Evolutionary conservation across 2,888 invertebrate species (phyloP), one percentile per base, ranked within the genome.

Genomic region (Nowickia ferox): DNA sequence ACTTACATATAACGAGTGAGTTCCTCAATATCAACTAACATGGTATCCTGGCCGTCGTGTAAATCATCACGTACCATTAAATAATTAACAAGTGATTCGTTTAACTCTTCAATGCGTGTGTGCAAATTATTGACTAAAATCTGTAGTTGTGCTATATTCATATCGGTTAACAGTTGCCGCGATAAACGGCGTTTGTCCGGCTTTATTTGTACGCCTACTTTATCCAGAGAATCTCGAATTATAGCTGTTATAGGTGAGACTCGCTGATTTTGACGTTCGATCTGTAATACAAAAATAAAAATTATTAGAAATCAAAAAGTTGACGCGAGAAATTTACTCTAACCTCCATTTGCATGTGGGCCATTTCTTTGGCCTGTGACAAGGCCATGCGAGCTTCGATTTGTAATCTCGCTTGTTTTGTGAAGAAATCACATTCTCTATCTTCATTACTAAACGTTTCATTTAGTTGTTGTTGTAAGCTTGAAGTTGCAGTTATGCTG

Each of bases 21-120:
- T 93, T 99, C 98, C 93, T 99, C 98, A 90, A 99, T 98, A 92
- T 99, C 98, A 51, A 98, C 98, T 88, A 98, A 95, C 96, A 98
- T 98, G 55, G 98, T 98, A 93, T 99, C 99, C 93, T 99, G 98
- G 88, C 97, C 97, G 98, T 99, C 98, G 93, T 98, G 98, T 68
- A 98, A 94, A 93, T 98, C 98, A 93, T 99, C 99, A 88, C 98
- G 94, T 90, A 97, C 97, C 95, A 98, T 96, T 89, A 99, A 93
- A 92, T 97, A 95, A 92, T 96, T 96, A 79, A 99, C 98, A 88
- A 99, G 94, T 80, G 96, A 95, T 92, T 98, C 97, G 93, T 99
- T 99, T 88, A 98, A 94, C 68, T 95, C 96, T 94, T 98, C 98
- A 91, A 98, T 98, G 94, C 98, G 97, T 79, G 97, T 96, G 93